phyloP scores from a whole-genome alignment of 2,113 vertebrate species.

The Lichenostomus cassidix region DNA sequence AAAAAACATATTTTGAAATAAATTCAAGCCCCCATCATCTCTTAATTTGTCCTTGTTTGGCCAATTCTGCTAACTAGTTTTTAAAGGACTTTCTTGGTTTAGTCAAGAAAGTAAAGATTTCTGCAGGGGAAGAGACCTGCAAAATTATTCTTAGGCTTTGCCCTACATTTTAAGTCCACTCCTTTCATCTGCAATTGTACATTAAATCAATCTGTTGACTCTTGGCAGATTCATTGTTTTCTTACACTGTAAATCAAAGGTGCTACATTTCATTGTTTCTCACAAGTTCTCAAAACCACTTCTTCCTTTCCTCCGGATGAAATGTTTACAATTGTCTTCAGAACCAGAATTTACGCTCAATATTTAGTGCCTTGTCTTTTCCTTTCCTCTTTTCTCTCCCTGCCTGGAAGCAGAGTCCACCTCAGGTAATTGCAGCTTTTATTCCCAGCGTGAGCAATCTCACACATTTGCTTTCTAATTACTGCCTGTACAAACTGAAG shows the following conservation, averaged over 20 bases:
- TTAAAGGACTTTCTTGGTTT: neutral
- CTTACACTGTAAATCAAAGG: slow-evolving; percentile 37
- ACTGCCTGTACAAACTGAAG: neutral
- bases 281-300: neutral
- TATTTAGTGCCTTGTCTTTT: neutral
- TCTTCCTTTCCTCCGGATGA: neutral
- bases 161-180: neutral
- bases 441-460: neutral
- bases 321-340: neutral
- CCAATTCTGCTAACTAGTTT: neutral
- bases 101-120: neutral
- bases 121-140: neutral
- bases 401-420: slow-evolving; percentile 12
- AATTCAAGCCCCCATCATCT: neutral
- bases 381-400: neutral
- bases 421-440: slow-evolving; percentile 19
- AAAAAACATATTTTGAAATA: neutral
- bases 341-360: neutral
- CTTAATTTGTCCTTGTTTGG: neutral
- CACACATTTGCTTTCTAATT: slow-evolving; percentile 3
- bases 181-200: slow-evolving; percentile 6
- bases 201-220: slow-evolving; percentile 37
- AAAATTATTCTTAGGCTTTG: neutral
- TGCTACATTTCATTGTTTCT: slow-evolving; percentile 14
- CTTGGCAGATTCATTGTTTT: slow-evolving; percentile 1